Evolutionary conservation across 92 coral and sea anemone species (phyloP), one percentile per base, ranked within the genome.

Genomic region (Bergia sp.): DNA sequence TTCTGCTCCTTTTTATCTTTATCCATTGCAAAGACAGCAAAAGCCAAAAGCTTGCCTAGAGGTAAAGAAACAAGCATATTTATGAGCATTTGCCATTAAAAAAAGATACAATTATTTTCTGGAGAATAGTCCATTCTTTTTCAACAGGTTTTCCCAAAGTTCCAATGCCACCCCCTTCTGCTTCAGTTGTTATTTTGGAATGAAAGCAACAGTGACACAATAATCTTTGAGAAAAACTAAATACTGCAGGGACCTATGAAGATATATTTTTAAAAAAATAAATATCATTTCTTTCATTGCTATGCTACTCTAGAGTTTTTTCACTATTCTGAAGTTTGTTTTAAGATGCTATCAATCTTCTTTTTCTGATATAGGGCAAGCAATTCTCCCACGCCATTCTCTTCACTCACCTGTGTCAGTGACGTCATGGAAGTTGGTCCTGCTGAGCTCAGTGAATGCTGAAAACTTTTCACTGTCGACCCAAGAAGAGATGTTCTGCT

Each of bases 351-450:
- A 29, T 29, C 29, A 29, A 29, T 29, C 29, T 29, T 29, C 29
- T 29, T 29, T 29, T 29, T 29, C 29, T 29, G 29, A 29, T 29
- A 78, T 53, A 55, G 11, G 7, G 42, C 58, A 9, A 11, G 55
- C 29, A 41, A 9, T 23, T 5, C 58, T 20, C 21, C 86, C 23
- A 40, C 36, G 4, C 41, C 38, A 29, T 29, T 29, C 40, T 21
- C 16, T 71, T 29, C 10, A 76, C 90, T 42, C 67, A 95, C 99
- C 98, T 88, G 97, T 93, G 16, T 92, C 95, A 38, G 96, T 78
- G 39, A 96, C 88, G 13, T 97, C 99, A 81, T 93, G 95, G n/a
- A 97, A 86, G 86, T 97, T 97, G 44, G 97, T 74, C 55, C 96
- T 92, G 47, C 91, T 92, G 80, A 94, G 88, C 73, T 92, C 94